Evolutionary conservation across 1,140 invertebrate species (phyloP).

Genomic region (Saccostrea glomerata): DNA sequence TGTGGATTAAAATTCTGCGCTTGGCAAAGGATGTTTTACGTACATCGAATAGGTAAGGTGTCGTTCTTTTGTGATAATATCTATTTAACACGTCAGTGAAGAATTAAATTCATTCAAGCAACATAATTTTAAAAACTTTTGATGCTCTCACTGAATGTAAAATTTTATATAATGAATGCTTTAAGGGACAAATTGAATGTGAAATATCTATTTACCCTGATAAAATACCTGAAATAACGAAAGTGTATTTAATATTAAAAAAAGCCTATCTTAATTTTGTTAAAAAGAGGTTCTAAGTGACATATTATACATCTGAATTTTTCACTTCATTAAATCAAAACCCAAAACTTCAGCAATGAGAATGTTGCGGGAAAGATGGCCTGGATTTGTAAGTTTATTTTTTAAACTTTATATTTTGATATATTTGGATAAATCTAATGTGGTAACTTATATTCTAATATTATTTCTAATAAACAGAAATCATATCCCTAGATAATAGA

Average conservation of each 20-base stretch:
- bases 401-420: no score
- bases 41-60: background rate
- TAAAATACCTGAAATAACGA: background rate
- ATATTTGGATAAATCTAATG: no score
- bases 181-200: constrained; percentile 7
- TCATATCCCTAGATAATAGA: no score
- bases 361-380: constrained; percentile 18
- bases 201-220: background rate
- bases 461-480: no score
- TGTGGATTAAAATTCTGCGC: background rate
- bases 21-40: background rate
- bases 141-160: background rate
- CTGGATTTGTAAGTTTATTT: background rate
- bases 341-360: background rate
- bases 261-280: background rate
- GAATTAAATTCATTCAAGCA: constrained; percentile 21
- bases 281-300: constrained; percentile 10
- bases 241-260: background rate
- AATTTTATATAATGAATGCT: constrained; percentile 1
- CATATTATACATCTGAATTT: background rate
- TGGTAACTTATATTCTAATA: no score
- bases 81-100: background rate
- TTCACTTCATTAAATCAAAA: background rate
- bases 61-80: background rate
- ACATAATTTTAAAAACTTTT: constrained; percentile 7